Evolutionary conservation across 2,113 vertebrate species (phyloP).

Genomic region (Micromys minutus): DNA sequence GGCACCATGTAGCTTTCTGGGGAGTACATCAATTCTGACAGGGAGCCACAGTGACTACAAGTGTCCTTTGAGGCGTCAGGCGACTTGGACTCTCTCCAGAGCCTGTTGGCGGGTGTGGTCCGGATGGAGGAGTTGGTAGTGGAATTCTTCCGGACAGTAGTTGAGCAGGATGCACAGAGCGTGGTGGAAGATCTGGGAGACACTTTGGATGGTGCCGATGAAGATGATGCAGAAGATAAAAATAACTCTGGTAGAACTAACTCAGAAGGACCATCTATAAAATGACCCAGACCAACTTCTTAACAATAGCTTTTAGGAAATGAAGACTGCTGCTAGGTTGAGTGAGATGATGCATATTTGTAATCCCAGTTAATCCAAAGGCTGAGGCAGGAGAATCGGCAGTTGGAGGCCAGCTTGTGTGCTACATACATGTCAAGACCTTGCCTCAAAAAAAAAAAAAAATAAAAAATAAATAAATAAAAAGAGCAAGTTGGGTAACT

Average conservation of each 20-base stretch:
- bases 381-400: not conserved
- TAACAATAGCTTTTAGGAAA: slow-evolving; percentile 37
- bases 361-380: not conserved
- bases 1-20: too few relatives aligned
- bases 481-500: not conserved
- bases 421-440: not conserved
- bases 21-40: too few relatives aligned
- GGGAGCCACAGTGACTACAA: too few relatives aligned
- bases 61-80: too few relatives aligned
- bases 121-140: too few relatives aligned
- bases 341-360: not conserved
- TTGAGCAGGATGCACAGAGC: too few relatives aligned
- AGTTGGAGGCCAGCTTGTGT: not conserved
- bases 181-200: too few relatives aligned
- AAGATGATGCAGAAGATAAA: slow-evolving; percentile 80
- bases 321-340: not conserved
- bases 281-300: slow-evolving; percentile 79
- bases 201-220: slow-evolving; percentile 57
- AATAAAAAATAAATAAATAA: not conserved
- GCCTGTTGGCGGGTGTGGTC: too few relatives aligned
- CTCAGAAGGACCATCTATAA: slow-evolving; percentile 81
- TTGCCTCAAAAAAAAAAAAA: not conserved
- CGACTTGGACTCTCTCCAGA: too few relatives aligned
- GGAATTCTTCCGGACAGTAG: too few relatives aligned
- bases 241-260: slow-evolving; percentile 58